Evolutionary conservation across 2,113 vertebrate species (phyloP).

Genomic region (Dicrurus megarhynchus): DNA sequence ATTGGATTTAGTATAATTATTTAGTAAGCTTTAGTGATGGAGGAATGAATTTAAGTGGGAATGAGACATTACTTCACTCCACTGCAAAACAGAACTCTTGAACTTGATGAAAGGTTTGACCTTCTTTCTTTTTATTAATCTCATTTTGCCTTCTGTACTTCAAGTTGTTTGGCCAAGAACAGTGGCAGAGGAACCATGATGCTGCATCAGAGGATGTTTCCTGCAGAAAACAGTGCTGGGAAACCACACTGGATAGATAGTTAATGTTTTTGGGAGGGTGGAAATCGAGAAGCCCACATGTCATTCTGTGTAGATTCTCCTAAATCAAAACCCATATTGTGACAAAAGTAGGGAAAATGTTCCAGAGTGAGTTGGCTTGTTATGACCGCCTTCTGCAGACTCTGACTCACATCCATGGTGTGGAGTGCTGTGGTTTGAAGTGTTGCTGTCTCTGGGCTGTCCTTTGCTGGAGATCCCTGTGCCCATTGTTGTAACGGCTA

Average conservation of each 20-base stretch:
- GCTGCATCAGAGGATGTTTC: background rate
- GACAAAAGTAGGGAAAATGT: background rate
- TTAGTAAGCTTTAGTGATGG: background rate
- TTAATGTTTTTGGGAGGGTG: background rate
- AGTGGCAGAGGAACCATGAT: background rate
- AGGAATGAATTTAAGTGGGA: background rate
- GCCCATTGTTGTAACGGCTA: background rate
- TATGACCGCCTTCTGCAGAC: background rate
- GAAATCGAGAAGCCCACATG: background rate
- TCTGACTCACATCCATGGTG: accelerated
- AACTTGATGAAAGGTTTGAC: background rate
- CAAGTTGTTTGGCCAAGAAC: background rate
- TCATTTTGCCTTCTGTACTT: background rate
- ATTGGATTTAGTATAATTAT: background rate
- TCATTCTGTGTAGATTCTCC: background rate
- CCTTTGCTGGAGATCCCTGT: background rate
- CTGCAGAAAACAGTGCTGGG: background rate
- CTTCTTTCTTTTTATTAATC: background rate
- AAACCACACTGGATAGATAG: background rate
- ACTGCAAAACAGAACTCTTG: background rate
- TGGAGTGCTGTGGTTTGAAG: background rate
- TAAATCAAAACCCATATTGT: background rate
- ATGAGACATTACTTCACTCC: background rate
- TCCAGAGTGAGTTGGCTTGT: background rate
- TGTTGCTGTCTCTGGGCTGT: background rate